A percentile compares a stretch with the other conserved stretches of the same genome.
phyloP scores from a whole-genome alignment of 2,113 vertebrate species.

The Hylia prasina region DNA sequence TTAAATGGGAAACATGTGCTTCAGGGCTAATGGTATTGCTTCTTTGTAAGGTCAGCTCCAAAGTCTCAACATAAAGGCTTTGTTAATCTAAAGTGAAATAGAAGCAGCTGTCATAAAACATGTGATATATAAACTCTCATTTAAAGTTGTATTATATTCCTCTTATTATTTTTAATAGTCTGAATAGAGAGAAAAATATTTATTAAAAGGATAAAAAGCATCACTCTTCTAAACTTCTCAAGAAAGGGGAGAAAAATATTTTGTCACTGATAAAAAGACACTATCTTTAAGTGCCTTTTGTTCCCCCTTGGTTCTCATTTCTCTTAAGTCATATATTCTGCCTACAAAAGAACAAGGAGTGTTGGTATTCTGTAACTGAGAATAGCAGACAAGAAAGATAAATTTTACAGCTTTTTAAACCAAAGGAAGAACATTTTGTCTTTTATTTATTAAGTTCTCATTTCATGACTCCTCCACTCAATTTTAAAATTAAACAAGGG shows the following conservation, averaged over 20 bases:
- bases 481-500: no score
- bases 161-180: slow-evolving; percentile 70
- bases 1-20: slow-evolving; percentile 77
- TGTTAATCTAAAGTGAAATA: slow-evolving; percentile 73
- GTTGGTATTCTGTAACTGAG: background rate
- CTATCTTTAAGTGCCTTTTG: background rate
- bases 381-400: background rate
- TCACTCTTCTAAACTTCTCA: background rate
- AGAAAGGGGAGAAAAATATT: background rate
- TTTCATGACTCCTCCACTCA: background rate
- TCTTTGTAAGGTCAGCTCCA: slow-evolving; percentile 62
- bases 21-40: slow-evolving; percentile 50
- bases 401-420: background rate
- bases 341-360: background rate
- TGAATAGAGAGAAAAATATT: slow-evolving; percentile 50
- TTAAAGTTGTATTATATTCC: slow-evolving; percentile 61
- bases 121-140: slow-evolving; percentile 62
- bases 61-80: slow-evolving; percentile 57
- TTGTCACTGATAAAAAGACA: background rate
- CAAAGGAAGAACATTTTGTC: background rate
- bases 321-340: background rate
- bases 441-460: background rate
- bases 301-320: accelerated
- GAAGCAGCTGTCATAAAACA: slow-evolving; percentile 72
- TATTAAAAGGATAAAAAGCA: slow-evolving; percentile 59